Evolutionary conservation across 2,888 invertebrate genomes (phyloP).

Genomic region (Tortricodes alternella): DNA sequence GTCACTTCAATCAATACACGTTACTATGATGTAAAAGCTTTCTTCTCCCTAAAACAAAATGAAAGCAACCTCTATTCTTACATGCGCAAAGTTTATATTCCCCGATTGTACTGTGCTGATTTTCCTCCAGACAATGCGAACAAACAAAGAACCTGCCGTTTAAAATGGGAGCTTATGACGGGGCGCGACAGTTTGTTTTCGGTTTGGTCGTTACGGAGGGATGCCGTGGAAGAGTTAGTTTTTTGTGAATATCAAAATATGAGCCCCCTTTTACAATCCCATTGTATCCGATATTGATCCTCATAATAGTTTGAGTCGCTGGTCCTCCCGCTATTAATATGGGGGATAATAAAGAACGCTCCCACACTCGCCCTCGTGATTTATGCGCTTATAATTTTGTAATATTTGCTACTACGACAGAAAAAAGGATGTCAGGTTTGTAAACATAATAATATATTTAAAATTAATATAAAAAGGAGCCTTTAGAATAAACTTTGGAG

Average conservation of each 20-base stretch:
- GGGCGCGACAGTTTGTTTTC: slow-evolving; percentile 50
- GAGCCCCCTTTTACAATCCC: slow-evolving; percentile 81
- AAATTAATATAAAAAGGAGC: too few relatives aligned
- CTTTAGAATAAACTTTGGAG: too few relatives aligned
- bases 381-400: slow-evolving; percentile 42
- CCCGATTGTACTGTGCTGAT: slow-evolving; percentile 39
- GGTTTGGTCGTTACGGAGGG: slow-evolving; percentile 48
- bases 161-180: slow-evolving; percentile 60
- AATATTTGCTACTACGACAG: slow-evolving; percentile 28
- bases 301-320: slow-evolving; percentile 76
- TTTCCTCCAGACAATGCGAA: slow-evolving; percentile 66
- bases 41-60: slow-evolving; percentile 45
- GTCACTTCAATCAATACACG: slow-evolving; percentile 82
- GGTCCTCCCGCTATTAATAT: slow-evolving; percentile 72
- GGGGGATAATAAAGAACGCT: slow-evolving; percentile 65
- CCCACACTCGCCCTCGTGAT: slow-evolving; percentile 38
- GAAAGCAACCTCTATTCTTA: slow-evolving; percentile 50
- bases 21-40: slow-evolving; percentile 79
- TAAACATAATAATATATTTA: too few relatives aligned
- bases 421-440: neutral
- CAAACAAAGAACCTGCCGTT: slow-evolving; percentile 61
- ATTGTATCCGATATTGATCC: slow-evolving; percentile 81
- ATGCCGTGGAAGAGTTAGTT: slow-evolving; percentile 72
- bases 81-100: slow-evolving; percentile 45
- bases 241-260: slow-evolving; percentile 82